Evolutionary conservation across 2,888 invertebrate genomes (phyloP), one percentile per base, ranked within the genome.

Genomic region (Hirudinaria manillensis): DNA sequence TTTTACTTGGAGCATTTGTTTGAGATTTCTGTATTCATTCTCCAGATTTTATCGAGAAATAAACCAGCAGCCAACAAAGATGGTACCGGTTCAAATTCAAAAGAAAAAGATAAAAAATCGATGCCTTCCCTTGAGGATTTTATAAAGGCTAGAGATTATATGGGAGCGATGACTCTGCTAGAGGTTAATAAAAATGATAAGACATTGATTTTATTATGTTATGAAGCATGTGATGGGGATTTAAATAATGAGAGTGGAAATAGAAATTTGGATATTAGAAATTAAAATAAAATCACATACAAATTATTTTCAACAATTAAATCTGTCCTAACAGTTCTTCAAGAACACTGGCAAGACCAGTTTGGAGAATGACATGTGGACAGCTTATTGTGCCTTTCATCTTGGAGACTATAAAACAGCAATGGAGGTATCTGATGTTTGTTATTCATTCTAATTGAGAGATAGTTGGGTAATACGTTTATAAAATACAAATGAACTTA

Each of bases 311-410:
- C 19, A 45, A 38, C n/a, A 29, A 61, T 7, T 61, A 27, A 61
- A 21, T 61, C 2, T 13, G 10, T 61, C 0, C 7, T 16, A 45
- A 38, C 81, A 89, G 89, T 89, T 89, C 83, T 87, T 87, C 81
- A 87, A 88, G 81, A 86, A 85, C 81, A 85, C 83, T 79, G 87
- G 88, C 32, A 87, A 88, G 79, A 85, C 85, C 45, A 86, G 85
- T 78, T 81, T 86, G n/a, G 87, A 88, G 77, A 87, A 87, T 24
- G 91, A 92, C 74, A 87, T 92, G 80, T 98, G 98, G 97, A 89
- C 93, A 78, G 97, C 93, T 0, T 97, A 94, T 86, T 95, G 96
- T 85, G 91, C 92, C 81, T 99, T 97, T 86, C 97, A 98, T 86
- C 88, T 95, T 77, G 97, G 95, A 2, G 94, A 98, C 83, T 96